Evolutionary conservation across 2,888 invertebrate species (phyloP), one percentile per base, ranked within the genome.

Genomic region (Sphaerophoria taeniata): DNA sequence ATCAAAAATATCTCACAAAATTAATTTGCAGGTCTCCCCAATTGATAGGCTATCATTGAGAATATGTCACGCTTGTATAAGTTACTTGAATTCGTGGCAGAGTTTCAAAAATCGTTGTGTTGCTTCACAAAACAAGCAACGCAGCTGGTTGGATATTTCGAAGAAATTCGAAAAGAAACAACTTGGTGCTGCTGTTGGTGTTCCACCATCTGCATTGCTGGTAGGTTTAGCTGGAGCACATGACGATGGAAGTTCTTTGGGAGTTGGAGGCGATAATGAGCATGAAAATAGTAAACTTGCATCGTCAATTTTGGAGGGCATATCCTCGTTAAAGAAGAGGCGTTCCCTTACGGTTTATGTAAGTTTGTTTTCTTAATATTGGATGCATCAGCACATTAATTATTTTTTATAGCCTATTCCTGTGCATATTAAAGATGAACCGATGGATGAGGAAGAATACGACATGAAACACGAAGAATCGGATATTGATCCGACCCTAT

Each of bases 41-140:
- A 87, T 88, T 82, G 92, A 92, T 88, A 90, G 90, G 12, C 87
- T 92, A n/a, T 92, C 92, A 58, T 81, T 90, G 81, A 88, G 90
- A 43, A 90, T 92, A 76, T 92, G 92, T 78, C 92, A 92, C 78
- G 90, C 91, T 78, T 92, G 92, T 88, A 92, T 92, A 78, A 92
- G 92, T 86, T 92, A 91, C 87, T 87, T 92, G 87, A 92, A 92
- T 87, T 92, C 92, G 55, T 92, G 92, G 92, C 92, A 92, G 88
- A 92, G 92, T 86, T 92, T 92, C 88, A 92, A 92, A 76, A 92
- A 92, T 89, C 92, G 92, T 47, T 92, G 92, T 87, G 83, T 91
- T 47, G 89, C 90, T 69, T 90, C 92, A 12, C 92, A 92, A 80
- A 82, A 87, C 43, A 92, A 92, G 88, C 92, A 92, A 82, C 89